Evolutionary conservation across 2,888 invertebrate species (phyloP).

Genomic region (Strigamia transsilvanica): DNA sequence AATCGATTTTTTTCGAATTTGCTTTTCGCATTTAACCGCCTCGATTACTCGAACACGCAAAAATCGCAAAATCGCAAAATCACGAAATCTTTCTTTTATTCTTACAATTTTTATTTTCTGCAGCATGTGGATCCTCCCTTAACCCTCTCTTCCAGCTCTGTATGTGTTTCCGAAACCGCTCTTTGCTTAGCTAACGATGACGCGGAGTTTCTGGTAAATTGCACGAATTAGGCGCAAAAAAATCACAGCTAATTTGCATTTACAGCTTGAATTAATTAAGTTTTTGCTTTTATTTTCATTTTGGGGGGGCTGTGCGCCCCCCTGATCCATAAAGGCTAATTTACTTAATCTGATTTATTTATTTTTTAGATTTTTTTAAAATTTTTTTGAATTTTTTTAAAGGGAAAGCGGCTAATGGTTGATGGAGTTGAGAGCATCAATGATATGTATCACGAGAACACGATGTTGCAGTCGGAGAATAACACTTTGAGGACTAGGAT

Average conservation of each 20-base stretch:
- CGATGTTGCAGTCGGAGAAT: conserved; percentile 87
- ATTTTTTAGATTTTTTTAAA: background rate
- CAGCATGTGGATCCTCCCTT: background rate
- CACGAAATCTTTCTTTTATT: too few species aligned
- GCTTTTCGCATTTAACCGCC: too few species aligned
- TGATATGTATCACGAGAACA: conserved; percentile 96
- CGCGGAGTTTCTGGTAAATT: conserved; percentile 13
- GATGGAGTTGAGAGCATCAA: conserved; percentile 89
- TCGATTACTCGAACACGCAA: too few species aligned
- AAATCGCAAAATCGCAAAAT: too few species aligned
- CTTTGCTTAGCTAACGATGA: background rate
- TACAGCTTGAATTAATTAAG: too few species aligned
- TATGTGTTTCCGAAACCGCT: background rate
- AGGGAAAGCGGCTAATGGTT: conserved; percentile 87
- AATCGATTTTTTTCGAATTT: too few species aligned
- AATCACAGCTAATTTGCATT: too few species aligned
- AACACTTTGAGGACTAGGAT: conserved; percentile 85
- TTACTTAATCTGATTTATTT: background rate
- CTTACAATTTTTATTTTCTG: background rate
- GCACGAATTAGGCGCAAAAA: background rate
- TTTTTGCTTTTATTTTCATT: background rate
- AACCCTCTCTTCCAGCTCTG: background rate
- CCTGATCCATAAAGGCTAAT: too few species aligned
- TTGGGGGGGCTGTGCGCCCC: too few species aligned
- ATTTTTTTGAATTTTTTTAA: background rate